Conservation (phyloP, 2,888 invertebrate genomes). For the Zhengitettix transpicula region DNA sequence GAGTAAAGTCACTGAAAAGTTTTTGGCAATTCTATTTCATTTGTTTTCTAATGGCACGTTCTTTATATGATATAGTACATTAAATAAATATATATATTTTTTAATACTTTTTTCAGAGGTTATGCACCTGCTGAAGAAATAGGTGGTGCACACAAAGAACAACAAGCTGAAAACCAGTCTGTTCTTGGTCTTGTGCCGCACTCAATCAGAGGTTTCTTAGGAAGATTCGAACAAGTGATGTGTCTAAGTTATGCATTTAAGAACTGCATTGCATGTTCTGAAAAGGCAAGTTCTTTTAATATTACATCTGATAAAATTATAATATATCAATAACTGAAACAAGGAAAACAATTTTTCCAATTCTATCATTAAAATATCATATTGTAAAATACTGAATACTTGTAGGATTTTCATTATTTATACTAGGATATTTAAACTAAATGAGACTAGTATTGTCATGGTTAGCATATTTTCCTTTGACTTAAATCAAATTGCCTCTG, state of each 20-base stretch:
- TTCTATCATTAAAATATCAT: too few relatives aligned
- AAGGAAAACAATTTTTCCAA: background rate
- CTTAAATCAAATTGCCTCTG: too few relatives aligned
- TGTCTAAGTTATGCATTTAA: constrained; percentile 76
- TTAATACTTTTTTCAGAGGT: constrained; percentile 25
- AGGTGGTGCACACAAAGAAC: constrained; percentile 16
- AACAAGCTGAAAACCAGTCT: constrained; percentile 17
- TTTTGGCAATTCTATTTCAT: too few relatives aligned
- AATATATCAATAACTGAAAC: background rate
- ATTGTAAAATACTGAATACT: too few relatives aligned
- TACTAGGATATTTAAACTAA: too few relatives aligned
- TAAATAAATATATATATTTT: background rate
- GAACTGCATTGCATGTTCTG: constrained; percentile 87
- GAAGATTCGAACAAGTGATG: constrained; percentile 59
- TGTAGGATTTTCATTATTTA: too few relatives aligned
- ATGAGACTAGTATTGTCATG: too few relatives aligned
- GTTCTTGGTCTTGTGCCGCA: constrained; percentile 78
- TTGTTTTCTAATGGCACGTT: too few relatives aligned
- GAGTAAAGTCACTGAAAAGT: too few relatives aligned
- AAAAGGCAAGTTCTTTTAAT: constrained; percentile 16
- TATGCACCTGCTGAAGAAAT: constrained; percentile 42
- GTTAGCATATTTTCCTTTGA: too few relatives aligned
- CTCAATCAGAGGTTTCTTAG: constrained; percentile 82
- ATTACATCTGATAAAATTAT: background rate
- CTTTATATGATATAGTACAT: too few relatives aligned